Conservation (phyloP, 1,140 invertebrate species). For the Penaeus chinensis region DNA sequence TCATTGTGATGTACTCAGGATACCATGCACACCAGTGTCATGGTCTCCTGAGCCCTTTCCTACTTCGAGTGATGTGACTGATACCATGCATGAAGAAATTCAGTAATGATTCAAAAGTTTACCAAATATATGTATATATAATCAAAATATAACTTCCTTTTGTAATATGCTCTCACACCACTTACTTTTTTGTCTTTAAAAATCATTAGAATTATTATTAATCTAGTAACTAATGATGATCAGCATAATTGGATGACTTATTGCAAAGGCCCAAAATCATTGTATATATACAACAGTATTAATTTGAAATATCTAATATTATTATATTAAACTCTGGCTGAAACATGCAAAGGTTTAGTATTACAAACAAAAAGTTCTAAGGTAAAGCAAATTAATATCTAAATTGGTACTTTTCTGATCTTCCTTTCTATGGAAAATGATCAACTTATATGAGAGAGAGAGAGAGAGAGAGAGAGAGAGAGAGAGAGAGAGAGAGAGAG, state of each 20-base stretch:
- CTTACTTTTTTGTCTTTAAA: background rate
- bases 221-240: background rate
- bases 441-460: too few relatives aligned
- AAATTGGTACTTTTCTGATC: too few relatives aligned
- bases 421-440: too few relatives aligned
- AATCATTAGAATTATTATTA: background rate
- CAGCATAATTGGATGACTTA: background rate
- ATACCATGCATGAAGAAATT: background rate
- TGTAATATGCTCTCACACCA: background rate
- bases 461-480: too few relatives aligned
- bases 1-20: background rate
- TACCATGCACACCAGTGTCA: background rate
- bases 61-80: background rate
- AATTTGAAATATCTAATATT: background rate
- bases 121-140: background rate
- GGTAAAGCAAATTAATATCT: background rate
- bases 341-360: background rate
- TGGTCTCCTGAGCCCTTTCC: background rate
- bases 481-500: too few relatives aligned
- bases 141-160: background rate
- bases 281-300: background rate
- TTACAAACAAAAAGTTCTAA: background rate
- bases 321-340: background rate
- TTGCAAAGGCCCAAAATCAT: background rate
- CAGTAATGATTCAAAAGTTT: background rate